Evolutionary conservation across 2,113 vertebrate genomes (phyloP), one percentile per base, ranked within the genome.

Genomic region (Donacobius atricapilla): DNA sequence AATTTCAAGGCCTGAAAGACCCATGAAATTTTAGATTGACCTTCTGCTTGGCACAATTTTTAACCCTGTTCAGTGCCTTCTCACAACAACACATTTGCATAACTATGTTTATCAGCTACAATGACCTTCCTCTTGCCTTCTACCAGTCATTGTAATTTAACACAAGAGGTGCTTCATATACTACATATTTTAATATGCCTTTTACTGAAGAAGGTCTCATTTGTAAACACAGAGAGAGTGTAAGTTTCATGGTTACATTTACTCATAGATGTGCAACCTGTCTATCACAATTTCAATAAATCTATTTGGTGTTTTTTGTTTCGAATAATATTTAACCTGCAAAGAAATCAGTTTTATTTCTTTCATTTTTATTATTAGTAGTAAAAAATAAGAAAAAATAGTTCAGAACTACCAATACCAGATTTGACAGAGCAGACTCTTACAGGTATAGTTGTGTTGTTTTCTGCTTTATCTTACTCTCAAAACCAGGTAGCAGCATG

Each of bases 41-140:
- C 87, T 96, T 78, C 60, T 92, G 37, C 56, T 87, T 91, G 76
- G 84, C n/a, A 79, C 56, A 75, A 37, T 84, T 96, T 93, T 94
- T 87, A 94, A 84, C 61, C 45, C 83, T 87, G 53, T 82, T 96
- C 79, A 54, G 45, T 72, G 45, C 25, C 42, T 95, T 96, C 83
- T 94, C 57, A 64, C 72, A 93, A 78, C 81, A 94, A 93, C 73
- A 76, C 20, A 93, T 97, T 97, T 96, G 81, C 89, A 93, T 96
- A 96, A 95, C 89, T 88, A 64, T 64, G 65, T 96, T 97, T 96
- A 94, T 91, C 77, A 95, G 61, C 70, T 79, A 56, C 89, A 65
- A 27, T 79, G 93, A 96, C 89, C 87, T 95, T 96, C 89, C 37
- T 89, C 53, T 87, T 94, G 53, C 73, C 69, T 96, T 92, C 37